Evolutionary conservation across 1,140 invertebrate genomes (phyloP).

Genomic region (Episyrphus balteatus): DNA sequence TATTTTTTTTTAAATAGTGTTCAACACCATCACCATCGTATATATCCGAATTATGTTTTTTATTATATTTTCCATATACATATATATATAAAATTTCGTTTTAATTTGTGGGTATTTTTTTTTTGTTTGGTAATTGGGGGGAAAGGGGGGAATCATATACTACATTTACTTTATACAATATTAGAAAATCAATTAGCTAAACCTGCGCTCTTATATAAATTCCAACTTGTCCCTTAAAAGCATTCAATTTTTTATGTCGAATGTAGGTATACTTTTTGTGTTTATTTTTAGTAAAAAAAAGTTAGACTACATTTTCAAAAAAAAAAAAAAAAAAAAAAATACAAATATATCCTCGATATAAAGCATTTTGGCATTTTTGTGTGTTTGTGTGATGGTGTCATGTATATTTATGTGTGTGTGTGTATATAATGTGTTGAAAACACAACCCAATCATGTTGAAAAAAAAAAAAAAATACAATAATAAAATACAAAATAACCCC

Average conservation of each 20-base stretch:
- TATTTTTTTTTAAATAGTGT: not conserved
- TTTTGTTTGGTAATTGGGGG: not conserved
- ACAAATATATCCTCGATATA: not conserved
- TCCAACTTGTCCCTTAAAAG: not conserved
- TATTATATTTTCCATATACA: too few species aligned
- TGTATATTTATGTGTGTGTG: not conserved
- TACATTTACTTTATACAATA: not conserved
- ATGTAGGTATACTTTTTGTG: not conserved
- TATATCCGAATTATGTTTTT: not conserved
- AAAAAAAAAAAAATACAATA: too few species aligned
- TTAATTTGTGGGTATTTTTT: not conserved
- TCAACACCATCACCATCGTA: slow-evolving; percentile 8
- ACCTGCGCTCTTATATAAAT: not conserved
- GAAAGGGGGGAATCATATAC: not conserved
- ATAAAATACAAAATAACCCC: too few species aligned
- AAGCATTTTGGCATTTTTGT: not conserved
- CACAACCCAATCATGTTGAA: too few species aligned
- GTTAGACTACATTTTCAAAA: not conserved
- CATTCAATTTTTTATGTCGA: not conserved
- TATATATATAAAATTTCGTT: not conserved
- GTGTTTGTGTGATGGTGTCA: not conserved
- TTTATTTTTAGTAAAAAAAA: not conserved
- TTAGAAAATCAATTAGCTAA: not conserved
- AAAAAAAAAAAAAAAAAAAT: not conserved
- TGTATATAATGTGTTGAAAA: too few species aligned